These are phyloP conservation scores for Microtus ochrogaster DNA, from an alignment of 2,113 vertebrate species.

Conservation along the genomic window DNA sequence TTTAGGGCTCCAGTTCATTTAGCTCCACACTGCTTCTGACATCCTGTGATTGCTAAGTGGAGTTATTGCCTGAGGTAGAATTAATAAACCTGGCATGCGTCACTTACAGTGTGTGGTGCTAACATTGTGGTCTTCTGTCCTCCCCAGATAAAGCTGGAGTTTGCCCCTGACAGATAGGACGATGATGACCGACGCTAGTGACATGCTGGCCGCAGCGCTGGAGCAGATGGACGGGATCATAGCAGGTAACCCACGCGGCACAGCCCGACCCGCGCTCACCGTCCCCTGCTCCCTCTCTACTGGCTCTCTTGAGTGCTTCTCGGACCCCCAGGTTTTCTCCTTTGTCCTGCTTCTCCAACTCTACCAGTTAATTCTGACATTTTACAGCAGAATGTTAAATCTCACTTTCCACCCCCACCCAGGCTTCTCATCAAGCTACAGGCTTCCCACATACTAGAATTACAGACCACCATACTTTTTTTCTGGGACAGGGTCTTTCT, in stretches of 20 bases:
- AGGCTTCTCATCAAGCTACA: background rate
- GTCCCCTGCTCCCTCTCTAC: background rate
- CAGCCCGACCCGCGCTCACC: too few species aligned
- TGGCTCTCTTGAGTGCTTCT: background rate
- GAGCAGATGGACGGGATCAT: constrained; percentile 99
- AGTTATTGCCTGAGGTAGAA: background rate
- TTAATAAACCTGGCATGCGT: constrained; percentile 30
- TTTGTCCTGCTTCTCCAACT: background rate
- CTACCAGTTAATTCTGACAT: constrained; percentile 2
- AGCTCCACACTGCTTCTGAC: background rate
- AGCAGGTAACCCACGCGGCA: constrained; percentile 89
- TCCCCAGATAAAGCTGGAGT: constrained; percentile 74
- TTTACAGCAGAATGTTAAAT: constrained; percentile 38
- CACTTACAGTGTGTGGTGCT: constrained; percentile 40
- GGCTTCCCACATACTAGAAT: background rate
- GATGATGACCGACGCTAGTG: constrained; percentile 99
- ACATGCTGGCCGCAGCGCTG: constrained; percentile 97
- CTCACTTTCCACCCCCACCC: background rate
- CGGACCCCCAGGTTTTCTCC: background rate
- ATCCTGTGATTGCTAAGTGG: background rate
- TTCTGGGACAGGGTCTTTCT: background rate
- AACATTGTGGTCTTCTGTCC: rapidly evolving
- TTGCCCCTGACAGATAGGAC: constrained; percentile 78
- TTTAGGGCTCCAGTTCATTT: background rate
- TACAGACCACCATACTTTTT: background rate